These are phyloP conservation scores for Dipodomys stephensi DNA, from an alignment of 2,113 vertebrate genomes.

Conservation along the genomic window DNA sequence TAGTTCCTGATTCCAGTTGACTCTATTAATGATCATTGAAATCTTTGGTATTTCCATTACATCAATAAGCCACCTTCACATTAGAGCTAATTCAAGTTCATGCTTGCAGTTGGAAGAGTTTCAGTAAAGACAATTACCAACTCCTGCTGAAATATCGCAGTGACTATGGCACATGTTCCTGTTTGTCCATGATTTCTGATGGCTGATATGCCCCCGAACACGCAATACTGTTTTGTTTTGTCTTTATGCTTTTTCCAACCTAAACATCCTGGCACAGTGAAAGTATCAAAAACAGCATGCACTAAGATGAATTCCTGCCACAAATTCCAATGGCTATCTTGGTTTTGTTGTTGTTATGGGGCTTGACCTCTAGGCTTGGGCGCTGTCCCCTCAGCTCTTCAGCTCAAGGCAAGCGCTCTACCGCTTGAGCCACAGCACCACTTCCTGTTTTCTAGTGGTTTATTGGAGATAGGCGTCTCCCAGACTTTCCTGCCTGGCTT, in stretches of 20 bases:
- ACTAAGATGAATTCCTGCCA: not conserved
- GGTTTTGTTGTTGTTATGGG: no score
- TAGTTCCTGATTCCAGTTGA: not conserved
- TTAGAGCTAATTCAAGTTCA: not conserved
- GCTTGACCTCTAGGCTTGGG: no score
- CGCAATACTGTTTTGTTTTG: not conserved
- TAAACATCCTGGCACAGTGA: not conserved
- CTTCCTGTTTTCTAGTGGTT: no score
- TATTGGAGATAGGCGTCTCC: no score
- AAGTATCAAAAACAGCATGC: not conserved
- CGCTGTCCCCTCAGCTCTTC: no score
- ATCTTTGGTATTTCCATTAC: not conserved
- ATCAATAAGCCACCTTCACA: not conserved
- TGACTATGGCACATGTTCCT: not conserved
- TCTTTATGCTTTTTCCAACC: not conserved
- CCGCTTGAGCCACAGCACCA: no score
- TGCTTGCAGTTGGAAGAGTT: not conserved
- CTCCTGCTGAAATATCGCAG: not conserved
- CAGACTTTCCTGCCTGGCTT: no score
- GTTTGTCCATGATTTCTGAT: conserved; percentile 16
- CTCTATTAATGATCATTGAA: not conserved
- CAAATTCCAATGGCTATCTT: not conserved
- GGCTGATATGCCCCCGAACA: not conserved
- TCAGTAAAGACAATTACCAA: not conserved
- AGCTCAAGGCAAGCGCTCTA: no score